Conservation (phyloP, 2,113 vertebrate species). For the Odocoileus virginianus region DNA sequence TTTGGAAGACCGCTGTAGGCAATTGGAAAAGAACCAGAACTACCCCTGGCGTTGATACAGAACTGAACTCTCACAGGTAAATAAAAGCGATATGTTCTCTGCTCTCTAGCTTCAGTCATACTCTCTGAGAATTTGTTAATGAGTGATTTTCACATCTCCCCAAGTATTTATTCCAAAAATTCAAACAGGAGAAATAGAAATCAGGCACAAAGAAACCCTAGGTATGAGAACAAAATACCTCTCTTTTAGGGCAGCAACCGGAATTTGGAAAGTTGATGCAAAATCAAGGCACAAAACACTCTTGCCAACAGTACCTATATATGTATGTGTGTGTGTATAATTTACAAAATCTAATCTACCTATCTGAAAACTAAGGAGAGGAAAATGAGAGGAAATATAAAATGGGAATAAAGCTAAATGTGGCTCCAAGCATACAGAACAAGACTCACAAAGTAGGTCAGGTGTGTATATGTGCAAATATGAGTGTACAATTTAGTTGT, state of each 20-base stretch:
- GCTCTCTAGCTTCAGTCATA: neutral
- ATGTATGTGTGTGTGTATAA: neutral
- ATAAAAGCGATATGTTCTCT: neutral
- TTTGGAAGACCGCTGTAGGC: neutral
- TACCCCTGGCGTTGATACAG: neutral
- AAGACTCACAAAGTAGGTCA: neutral
- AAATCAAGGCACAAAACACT: neutral
- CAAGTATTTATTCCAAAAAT: neutral
- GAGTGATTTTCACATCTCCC: neutral
- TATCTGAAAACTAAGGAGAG: neutral
- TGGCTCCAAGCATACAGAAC: neutral
- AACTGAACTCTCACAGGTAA: neutral
- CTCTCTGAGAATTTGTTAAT: neutral
- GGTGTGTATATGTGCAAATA: too few relatives aligned
- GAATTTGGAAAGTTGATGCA: neutral
- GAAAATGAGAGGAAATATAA: neutral
- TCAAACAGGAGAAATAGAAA: slow-evolving; percentile 2
- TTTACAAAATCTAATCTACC: neutral
- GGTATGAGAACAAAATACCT: neutral
- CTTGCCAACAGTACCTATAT: neutral
- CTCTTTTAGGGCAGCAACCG: neutral
- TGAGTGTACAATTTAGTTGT: neutral
- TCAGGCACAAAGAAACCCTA: neutral
- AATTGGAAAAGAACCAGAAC: neutral
- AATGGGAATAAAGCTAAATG: neutral